A percentile compares a stretch with the other conserved stretches of the same genome.
Conservation (phyloP, 2,888 invertebrate species). For the Crocallis elinguaria region DNA sequence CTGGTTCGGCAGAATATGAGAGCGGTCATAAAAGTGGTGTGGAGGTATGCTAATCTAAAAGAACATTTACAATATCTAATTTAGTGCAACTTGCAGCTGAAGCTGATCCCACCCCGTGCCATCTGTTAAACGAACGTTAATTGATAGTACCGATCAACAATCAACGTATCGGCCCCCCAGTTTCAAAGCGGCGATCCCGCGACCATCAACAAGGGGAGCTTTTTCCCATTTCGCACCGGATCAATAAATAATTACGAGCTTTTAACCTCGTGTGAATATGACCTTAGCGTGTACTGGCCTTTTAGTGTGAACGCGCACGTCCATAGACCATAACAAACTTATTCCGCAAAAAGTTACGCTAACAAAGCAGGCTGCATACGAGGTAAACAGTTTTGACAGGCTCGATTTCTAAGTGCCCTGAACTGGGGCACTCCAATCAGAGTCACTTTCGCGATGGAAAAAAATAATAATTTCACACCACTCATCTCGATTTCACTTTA, state of each 20-base stretch:
- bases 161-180: conserved; percentile 43
- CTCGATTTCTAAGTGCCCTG: conserved; percentile 8
- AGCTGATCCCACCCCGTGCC: conserved; percentile 26
- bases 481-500: conserved; percentile 47
- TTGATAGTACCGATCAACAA: conserved; percentile 44
- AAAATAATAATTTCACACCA: conserved; percentile 22
- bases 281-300: conserved; percentile 54
- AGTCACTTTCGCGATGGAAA: not conserved
- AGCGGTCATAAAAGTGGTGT: no score
- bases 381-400: conserved; percentile 13
- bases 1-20: no score
- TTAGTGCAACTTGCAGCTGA: conserved; percentile 23
- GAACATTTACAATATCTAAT: not conserved
- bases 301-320: conserved; percentile 32
- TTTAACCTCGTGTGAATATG: conserved; percentile 70
- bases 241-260: conserved; percentile 69
- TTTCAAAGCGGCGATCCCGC: conserved; percentile 1
- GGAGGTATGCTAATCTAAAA: not conserved
- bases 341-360: conserved; percentile 8
- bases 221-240: conserved; percentile 66
- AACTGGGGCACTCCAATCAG: not conserved
- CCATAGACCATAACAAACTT: conserved; percentile 31
- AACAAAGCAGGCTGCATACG: not conserved
- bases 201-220: conserved; percentile 57
- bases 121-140: conserved; percentile 42